Conservation (phyloP, 2,797 vertebrate genomes). For the Jordanella pulchra region DNA sequence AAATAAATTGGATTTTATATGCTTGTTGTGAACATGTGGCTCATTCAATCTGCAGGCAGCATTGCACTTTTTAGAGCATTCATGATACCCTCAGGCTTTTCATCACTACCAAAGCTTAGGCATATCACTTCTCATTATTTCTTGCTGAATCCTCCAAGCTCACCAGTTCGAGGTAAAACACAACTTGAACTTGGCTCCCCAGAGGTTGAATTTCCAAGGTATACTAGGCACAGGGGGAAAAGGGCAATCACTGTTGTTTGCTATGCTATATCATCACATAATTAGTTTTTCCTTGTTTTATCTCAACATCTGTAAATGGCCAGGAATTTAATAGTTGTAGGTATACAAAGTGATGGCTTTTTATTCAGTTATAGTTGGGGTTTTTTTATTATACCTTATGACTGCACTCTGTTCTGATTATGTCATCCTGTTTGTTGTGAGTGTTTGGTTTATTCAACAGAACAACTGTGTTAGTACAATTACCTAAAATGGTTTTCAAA, state of each 20-base stretch:
- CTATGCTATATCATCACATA: constrained; percentile 50
- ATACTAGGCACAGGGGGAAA: constrained; percentile 19
- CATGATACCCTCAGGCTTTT: constrained; percentile 76
- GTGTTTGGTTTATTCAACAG: neutral
- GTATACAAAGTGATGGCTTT: constrained; percentile 18
- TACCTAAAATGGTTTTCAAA: neutral
- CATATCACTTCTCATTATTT: constrained; percentile 80
- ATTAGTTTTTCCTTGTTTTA: constrained; percentile 41
- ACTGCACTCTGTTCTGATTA: constrained; percentile 14
- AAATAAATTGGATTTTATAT: constrained; percentile 72
- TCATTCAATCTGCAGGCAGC: constrained; percentile 69
- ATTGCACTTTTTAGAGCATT: constrained; percentile 69
- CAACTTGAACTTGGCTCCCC: constrained; percentile 54
- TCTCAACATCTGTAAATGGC: constrained; percentile 43
- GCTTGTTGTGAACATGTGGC: constrained; percentile 63
- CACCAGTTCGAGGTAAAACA: constrained; percentile 68
- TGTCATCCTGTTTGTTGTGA: constrained; percentile 1
- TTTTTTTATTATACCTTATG: constrained; percentile 2
- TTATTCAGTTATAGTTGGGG: constrained; percentile 22
- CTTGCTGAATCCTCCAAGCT: constrained; percentile 76
- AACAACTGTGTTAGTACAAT: neutral
- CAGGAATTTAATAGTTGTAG: constrained; percentile 12
- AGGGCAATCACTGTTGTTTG: constrained; percentile 51
- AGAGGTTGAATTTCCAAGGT: constrained; percentile 57
- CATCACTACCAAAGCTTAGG: constrained; percentile 67